Base-by-base conservation (phyloP, 2,888 invertebrate species). In the Quadroppia sp. region DNA sequence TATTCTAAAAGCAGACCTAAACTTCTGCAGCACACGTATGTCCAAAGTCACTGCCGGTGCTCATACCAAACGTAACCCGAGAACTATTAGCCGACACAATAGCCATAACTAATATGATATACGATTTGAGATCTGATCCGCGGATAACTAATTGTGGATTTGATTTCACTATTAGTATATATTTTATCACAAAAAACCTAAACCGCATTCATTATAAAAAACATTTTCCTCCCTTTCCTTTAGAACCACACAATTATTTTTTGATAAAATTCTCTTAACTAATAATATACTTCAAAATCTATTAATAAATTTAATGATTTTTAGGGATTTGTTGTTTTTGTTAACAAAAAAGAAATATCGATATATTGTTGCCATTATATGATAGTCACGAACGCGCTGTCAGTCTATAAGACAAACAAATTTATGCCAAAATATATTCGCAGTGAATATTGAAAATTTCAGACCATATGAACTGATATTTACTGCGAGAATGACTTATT, bases 361-460 rank as follows among this genome's bases (percentile, higher is more conserved):
- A 50, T 50, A n/a, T 53, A 13, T 28, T 28, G 9, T 30, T 30
- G 2, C 9, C n/a, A 61, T 61, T 11, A 13, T 30, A 30, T 32
- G 61, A 32, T 28, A 61, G 61, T 61, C 61, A 61, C 61, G 61
- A 61, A 6, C 32, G n/a, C 61, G 17, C 61, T 61, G 61, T 61
- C 32, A 61, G 61, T 36, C 32, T 23, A n/a, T 30, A 61, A 61
- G 61, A 32, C 61, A 32, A 30, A 61, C 28, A 61, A 45, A 17
- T 59, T 53, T 23, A 9, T 20, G n/a, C 9, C 3, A 20, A 53
- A 53, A 20, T 53, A 53, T 20, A 20, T n/a, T n/a, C n/a, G n/a
- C n/a, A n/a, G n/a, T n/a, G n/a, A n/a, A n/a, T n/a, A n/a, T n/a
- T n/a, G n/a, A n/a, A n/a, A n/a, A n/a, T n/a, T n/a, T n/a, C n/a